These are phyloP conservation scores for Scytalopus superciliaris DNA, from an alignment of 2,113 vertebrate species.

Conservation along the genomic window DNA sequence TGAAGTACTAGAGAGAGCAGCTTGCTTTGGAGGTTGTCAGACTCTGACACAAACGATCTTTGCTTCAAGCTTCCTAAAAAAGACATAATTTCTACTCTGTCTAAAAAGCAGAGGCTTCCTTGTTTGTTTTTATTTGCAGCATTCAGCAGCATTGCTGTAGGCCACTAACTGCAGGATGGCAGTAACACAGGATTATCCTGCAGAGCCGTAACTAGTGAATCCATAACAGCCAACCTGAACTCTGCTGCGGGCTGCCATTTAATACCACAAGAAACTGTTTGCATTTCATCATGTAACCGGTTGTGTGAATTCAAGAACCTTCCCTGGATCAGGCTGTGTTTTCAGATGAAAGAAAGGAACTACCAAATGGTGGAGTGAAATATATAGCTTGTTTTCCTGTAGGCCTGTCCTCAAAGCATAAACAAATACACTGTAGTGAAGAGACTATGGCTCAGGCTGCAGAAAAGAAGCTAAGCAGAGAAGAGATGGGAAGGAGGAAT, in stretches of 20 bases:
- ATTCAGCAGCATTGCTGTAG: constrained; percentile 65
- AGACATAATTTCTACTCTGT: constrained; percentile 36
- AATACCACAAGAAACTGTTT: constrained; percentile 62
- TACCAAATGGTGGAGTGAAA: constrained; percentile 47
- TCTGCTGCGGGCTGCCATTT: constrained; percentile 60
- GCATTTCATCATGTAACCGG: constrained; percentile 59
- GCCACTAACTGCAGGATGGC: constrained; percentile 59
- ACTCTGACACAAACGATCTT: constrained; percentile 11
- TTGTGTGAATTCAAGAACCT: constrained; percentile 49
- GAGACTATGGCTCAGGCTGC: neutral
- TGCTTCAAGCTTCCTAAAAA: constrained; percentile 56
- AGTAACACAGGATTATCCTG: constrained; percentile 68
- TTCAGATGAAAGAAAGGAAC: constrained; percentile 54
- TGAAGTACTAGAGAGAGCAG: neutral
- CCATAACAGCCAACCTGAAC: constrained; percentile 59
- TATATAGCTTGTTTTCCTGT: constrained; percentile 40
- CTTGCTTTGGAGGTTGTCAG: constrained; percentile 37
- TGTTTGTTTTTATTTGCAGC: constrained; percentile 71
- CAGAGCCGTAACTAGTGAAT: constrained; percentile 48
- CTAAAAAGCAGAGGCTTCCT: constrained; percentile 14
- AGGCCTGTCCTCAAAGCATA: constrained; percentile 11
- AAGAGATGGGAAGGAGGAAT: neutral
- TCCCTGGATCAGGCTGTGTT: constrained; percentile 39
- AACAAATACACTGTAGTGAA: neutral
- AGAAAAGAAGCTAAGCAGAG: neutral